Evolutionary conservation across 37 sponge, comb jelly and placozoan species (phyloP).

Genomic region (Sycon ciliatum): DNA sequence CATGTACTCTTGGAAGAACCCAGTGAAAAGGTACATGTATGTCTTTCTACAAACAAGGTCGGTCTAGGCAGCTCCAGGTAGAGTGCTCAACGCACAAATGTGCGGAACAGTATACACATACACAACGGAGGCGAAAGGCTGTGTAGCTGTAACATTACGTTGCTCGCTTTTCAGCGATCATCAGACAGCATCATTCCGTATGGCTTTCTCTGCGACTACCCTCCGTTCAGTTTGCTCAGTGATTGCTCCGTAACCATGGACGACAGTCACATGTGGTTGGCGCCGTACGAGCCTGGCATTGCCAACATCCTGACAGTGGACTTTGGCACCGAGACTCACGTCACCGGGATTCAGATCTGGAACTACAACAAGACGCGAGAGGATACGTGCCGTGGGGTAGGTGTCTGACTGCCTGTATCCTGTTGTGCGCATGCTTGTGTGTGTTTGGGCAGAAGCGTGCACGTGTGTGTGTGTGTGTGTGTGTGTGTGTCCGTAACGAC

Average conservation of each 20-base stretch:
- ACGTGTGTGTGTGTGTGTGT: not conserved
- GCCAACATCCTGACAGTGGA: slow-evolving; percentile 35
- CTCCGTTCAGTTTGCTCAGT: slow-evolving; percentile 39
- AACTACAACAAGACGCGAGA: slow-evolving; percentile 88
- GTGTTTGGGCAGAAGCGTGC: not conserved
- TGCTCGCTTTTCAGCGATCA: too few relatives aligned
- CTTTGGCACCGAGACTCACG: slow-evolving; percentile 22
- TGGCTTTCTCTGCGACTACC: not conserved
- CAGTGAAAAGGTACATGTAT: too few relatives aligned
- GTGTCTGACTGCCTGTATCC: slow-evolving; percentile 3
- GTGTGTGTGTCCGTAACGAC: not conserved
- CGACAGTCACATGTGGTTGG: slow-evolving; percentile 72
- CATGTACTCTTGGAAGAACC: too few relatives aligned
- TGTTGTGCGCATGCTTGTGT: not conserved
- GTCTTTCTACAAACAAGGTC: too few relatives aligned
- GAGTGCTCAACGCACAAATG: too few relatives aligned
- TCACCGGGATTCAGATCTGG: slow-evolving; percentile 62
- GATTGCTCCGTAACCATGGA: slow-evolving; percentile 66
- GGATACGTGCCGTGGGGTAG: slow-evolving; percentile 77
- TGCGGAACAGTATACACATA: too few relatives aligned
- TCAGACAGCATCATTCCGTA: too few relatives aligned
- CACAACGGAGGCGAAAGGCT: too few relatives aligned
- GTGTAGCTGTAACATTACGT: too few relatives aligned
- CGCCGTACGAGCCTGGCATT: slow-evolving; percentile 27
- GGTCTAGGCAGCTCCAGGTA: too few relatives aligned